Base-by-base conservation (phyloP, 1,140 invertebrate species). In the Macrobrachium rosenbergii region DNA sequence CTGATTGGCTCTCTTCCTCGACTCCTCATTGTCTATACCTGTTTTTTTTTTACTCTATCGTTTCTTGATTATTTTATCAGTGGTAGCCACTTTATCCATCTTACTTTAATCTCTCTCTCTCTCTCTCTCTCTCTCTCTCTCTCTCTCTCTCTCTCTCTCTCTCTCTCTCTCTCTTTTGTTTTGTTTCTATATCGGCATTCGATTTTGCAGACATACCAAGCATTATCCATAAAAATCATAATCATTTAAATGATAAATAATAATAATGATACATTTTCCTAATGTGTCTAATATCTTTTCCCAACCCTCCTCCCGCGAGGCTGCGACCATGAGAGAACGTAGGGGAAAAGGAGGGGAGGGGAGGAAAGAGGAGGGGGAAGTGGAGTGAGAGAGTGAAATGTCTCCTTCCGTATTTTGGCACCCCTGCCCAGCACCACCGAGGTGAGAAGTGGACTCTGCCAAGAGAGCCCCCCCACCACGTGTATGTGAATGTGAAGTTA, bases 121-220 rank as follows among this genome's bases (percentile, higher is more conserved):
- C n/a, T 72, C n/a, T n/a, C 67, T 72, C n/a, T 72, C 67, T 37
- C 37, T 21, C n/a, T 21, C 37, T 37, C n/a, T 21, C n/a, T 72
- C 67, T 72, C n/a, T 72, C 67, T 72, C 67, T n/a, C n/a, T 72
- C n/a, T 72, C 67, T 37, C n/a, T 72, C n/a, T 37, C n/a, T 21
- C 37, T 21, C n/a, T 72, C 67, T 37, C n/a, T 72, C n/a, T 37
- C n/a, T 21, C 37, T 21, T 5, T 37, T 72, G 12, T 72, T 37
- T n/a, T 21, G 21, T 37, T n/a, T 37, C 1, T 37, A 37, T 37
- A 37, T 3, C 3, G 28, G 1, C 28, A 37, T 37, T 37, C 28
- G 28, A 37, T 37, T 37, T 37, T 37, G 28, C 28, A 37, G 28
- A 37, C 1, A 3, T 37, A 37, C 28, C 28, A 37, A 1, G 28